Conservation (phyloP, 2,888 invertebrate species). For the Trichopria drosophilae region DNA sequence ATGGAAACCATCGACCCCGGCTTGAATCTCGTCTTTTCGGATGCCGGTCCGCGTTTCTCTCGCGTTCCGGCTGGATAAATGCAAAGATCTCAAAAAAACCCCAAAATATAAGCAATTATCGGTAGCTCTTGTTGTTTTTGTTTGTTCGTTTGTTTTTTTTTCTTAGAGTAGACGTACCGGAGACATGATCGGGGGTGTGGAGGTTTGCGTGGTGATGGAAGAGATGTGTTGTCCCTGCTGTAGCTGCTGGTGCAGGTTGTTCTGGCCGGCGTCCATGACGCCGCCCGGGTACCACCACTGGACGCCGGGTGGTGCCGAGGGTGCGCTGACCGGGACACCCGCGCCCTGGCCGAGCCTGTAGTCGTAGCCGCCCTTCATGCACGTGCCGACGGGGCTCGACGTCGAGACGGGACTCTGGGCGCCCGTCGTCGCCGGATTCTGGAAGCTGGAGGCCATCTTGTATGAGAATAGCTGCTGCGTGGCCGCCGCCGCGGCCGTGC, state of each 20-base stretch:
- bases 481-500: slow-evolving; percentile 63
- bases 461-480: slow-evolving; percentile 80
- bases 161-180: slow-evolving; percentile 47
- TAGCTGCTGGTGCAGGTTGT: slow-evolving; percentile 64
- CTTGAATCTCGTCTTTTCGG: too few species aligned
- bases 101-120: too few species aligned
- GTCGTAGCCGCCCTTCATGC: slow-evolving; percentile 64
- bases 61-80: too few species aligned
- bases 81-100: too few species aligned
- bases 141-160: slow-evolving; percentile 21
- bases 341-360: slow-evolving; percentile 68
- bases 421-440: slow-evolving; percentile 71
- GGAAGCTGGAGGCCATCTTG: slow-evolving; percentile 84
- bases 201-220: slow-evolving; percentile 54
- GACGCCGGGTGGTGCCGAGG: slow-evolving; percentile 60
- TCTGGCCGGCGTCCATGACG: slow-evolving; percentile 66
- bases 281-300: slow-evolving; percentile 79
- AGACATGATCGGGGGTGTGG: slow-evolving; percentile 56
- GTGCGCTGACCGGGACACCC: slow-evolving; percentile 51
- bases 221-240: slow-evolving; percentile 59
- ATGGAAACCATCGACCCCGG: too few species aligned
- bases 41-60: too few species aligned
- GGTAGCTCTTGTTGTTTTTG: too few species aligned
- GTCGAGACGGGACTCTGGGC: slow-evolving; percentile 67
- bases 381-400: slow-evolving; percentile 64